Conservation (phyloP, 1,140 invertebrate genomes). For the Anoplolepis gracilipes region DNA sequence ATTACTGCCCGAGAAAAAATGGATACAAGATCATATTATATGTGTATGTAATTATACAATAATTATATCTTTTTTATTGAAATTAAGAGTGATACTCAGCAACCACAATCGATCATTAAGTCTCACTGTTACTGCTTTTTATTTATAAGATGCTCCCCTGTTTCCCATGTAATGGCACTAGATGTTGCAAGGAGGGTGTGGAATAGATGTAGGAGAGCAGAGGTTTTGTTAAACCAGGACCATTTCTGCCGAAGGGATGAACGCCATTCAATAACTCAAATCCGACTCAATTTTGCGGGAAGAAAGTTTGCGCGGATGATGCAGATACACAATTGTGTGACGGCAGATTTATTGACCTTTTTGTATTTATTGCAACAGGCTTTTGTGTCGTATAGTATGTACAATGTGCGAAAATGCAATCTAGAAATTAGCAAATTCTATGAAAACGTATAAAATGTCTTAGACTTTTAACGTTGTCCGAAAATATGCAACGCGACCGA, state of each 20-base stretch:
- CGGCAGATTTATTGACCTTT: slow-evolving; percentile 64
- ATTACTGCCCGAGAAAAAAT: too few species aligned
- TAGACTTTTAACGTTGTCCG: background rate
- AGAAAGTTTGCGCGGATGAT: slow-evolving; percentile 74
- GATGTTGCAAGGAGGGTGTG: slow-evolving; percentile 74
- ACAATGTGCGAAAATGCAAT: background rate
- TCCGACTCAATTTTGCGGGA: slow-evolving; percentile 81
- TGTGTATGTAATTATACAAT: too few species aligned
- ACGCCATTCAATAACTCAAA: slow-evolving; percentile 81
- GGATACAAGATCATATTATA: too few species aligned
- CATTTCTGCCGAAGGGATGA: slow-evolving; percentile 70
- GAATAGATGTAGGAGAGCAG: slow-evolving; percentile 66
- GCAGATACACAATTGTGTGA: slow-evolving; percentile 38
- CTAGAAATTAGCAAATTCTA: background rate
- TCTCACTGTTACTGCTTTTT: slow-evolving; percentile 76
- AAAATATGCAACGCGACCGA: background rate
- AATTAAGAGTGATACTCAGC: slow-evolving; percentile 54
- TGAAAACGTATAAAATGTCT: background rate
- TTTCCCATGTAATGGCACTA: slow-evolving; percentile 73
- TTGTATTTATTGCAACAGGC: slow-evolving; percentile 4
- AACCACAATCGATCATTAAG: slow-evolving; percentile 64
- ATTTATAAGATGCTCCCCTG: slow-evolving; percentile 80
- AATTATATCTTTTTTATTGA: slow-evolving; percentile 57
- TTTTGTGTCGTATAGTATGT: background rate
- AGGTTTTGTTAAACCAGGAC: slow-evolving; percentile 64